Evolutionary conservation across 2,888 invertebrate species (phyloP).

Genomic region (Leucophenga maculata): DNA sequence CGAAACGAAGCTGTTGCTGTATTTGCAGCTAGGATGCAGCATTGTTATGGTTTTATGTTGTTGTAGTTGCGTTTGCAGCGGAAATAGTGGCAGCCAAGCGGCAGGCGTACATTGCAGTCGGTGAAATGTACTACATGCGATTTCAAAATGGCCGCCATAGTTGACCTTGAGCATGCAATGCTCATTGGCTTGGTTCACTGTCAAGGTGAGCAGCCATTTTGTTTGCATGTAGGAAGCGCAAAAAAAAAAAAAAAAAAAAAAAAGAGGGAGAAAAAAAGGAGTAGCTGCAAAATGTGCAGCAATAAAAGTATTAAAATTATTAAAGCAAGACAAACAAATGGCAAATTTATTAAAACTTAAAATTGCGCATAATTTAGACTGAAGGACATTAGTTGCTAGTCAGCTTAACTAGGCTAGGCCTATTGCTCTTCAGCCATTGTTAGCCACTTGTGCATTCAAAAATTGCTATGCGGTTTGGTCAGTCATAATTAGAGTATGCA

Average conservation of each 20-base stretch:
- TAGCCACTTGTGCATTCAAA: conserved; percentile 11
- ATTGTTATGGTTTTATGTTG: neutral
- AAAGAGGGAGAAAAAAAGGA: neutral
- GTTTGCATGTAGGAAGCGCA: conserved; percentile 14
- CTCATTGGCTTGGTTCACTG: conserved; percentile 56
- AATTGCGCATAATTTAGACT: no score
- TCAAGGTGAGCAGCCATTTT: conserved; percentile 39
- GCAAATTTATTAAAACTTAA: no score
- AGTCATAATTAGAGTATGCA: neutral
- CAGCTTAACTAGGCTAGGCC: neutral
- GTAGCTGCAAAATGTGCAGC: neutral
- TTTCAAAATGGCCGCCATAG: conserved; percentile 62
- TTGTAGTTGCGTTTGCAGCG: neutral
- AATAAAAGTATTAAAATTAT: no score
- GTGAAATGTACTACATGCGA: no score
- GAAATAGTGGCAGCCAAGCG: conserved; percentile 54
- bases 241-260: conserved; percentile 3
- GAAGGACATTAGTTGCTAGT: no score
- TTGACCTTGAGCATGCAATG: conserved; percentile 61
- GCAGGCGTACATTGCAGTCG: conserved; percentile 18
- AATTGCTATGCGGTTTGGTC: no score
- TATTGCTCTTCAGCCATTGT: neutral
- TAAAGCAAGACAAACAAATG: no score
- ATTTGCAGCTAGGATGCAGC: neutral
- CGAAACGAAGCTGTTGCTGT: conserved; percentile 47